These are phyloP conservation scores for Ceratina australensis DNA, from an alignment of 1,140 invertebrate species.

Conservation along the genomic window DNA sequence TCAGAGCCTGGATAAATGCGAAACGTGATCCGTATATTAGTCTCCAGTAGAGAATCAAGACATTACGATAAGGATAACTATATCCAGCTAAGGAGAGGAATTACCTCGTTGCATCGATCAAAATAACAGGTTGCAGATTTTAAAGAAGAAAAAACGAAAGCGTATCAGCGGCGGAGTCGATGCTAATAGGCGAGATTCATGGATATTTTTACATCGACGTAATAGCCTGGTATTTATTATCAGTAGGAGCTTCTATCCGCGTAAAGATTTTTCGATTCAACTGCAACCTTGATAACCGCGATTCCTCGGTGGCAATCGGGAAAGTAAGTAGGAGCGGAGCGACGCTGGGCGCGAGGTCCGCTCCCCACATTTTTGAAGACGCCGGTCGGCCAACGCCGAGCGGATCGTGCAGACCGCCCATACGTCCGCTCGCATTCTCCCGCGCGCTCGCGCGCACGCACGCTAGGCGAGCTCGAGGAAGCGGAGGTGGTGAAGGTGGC, in stretches of 20 bases:
- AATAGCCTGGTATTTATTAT: too few species aligned
- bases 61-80: too few species aligned
- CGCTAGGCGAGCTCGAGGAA: slow-evolving; percentile 38
- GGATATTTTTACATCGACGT: too few species aligned
- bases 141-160: too few species aligned
- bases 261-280: neutral
- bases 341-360: slow-evolving; percentile 61
- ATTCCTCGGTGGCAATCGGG: neutral
- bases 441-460: slow-evolving; percentile 47
- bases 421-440: slow-evolving; percentile 69
- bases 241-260: too few species aligned
- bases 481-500: slow-evolving; percentile 50
- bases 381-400: slow-evolving; percentile 54
- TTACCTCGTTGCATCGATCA: too few species aligned
- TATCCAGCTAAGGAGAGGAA: too few species aligned
- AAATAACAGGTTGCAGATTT: too few species aligned
- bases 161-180: too few species aligned
- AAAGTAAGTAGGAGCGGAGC: slow-evolving; percentile 29
- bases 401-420: slow-evolving; percentile 67
- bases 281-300: slow-evolving; percentile 18
- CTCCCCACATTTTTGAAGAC: slow-evolving; percentile 75
- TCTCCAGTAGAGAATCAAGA: too few species aligned
- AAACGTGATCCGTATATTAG: neutral
- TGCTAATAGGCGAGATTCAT: too few species aligned
- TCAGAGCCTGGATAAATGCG: neutral